phyloP scores from a whole-genome alignment of 2,888 invertebrate genomes.

The Mylabris sibirica region DNA sequence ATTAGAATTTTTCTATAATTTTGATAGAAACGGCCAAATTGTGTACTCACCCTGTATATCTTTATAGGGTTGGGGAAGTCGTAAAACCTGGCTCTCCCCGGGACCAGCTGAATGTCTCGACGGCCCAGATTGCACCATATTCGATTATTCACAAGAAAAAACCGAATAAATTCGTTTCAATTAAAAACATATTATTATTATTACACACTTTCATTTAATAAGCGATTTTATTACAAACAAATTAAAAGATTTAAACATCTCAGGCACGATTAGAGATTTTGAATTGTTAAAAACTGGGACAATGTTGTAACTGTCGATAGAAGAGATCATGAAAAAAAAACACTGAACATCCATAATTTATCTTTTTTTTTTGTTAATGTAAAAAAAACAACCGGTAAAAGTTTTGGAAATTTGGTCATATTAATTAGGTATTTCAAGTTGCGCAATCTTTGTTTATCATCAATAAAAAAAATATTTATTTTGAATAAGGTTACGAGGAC shows the following conservation, averaged over 20 bases:
- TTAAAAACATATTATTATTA: not conserved
- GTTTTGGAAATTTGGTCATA: not conserved
- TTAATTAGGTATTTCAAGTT: not conserved
- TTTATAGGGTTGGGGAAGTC: too few species aligned
- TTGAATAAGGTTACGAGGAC: not conserved
- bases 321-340: not conserved
- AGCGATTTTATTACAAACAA: not conserved
- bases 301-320: not conserved
- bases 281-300: not conserved
- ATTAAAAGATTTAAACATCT: not conserved
- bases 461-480: too few species aligned
- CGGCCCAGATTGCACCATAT: too few species aligned
- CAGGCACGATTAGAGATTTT: not conserved
- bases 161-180: not conserved
- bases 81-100: too few species aligned
- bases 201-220: not conserved
- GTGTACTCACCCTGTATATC: too few species aligned
- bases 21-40: too few species aligned
- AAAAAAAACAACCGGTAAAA: not conserved
- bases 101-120: too few species aligned
- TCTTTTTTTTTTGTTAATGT: not conserved
- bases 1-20: too few species aligned
- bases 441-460: not conserved
- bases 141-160: not conserved
- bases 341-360: constrained; percentile 1